Evolutionary conservation across 2,797 vertebrate genomes (phyloP).

Genomic region (Halcyon smyrnensis): DNA sequence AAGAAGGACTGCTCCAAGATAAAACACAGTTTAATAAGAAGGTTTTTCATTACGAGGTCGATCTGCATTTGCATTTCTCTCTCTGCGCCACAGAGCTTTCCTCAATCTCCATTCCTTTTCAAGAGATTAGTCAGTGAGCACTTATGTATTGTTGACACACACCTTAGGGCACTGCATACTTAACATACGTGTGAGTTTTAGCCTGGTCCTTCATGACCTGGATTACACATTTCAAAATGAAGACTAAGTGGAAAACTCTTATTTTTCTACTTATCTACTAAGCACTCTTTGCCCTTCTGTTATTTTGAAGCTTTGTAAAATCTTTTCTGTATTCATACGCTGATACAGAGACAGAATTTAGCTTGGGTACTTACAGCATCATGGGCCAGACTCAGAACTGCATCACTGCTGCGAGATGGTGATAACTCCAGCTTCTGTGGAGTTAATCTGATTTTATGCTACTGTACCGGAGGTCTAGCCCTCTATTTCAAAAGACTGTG

Average conservation of each 20-base stretch:
- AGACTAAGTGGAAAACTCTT: background rate
- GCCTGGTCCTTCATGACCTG: background rate
- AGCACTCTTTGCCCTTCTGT: background rate
- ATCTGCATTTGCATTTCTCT: conserved; percentile 75
- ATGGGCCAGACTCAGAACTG: background rate
- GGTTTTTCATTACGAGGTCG: conserved; percentile 76
- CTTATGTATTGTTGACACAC: conserved; percentile 62
- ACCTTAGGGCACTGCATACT: conserved; percentile 64
- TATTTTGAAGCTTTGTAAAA: conserved; percentile 30
- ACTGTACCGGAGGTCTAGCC: background rate
- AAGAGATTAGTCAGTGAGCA: conserved; percentile 70
- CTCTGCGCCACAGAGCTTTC: conserved; percentile 52
- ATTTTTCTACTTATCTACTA: background rate
- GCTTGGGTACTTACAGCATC: background rate
- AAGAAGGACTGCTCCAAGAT: conserved; percentile 76
- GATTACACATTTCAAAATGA: conserved; percentile 24
- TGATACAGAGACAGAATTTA: background rate
- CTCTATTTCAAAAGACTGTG: background rate
- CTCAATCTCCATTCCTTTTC: conserved; percentile 28
- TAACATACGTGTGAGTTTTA: conserved; percentile 27
- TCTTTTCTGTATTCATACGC: background rate
- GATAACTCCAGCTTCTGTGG: background rate
- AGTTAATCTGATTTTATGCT: conserved; percentile 42
- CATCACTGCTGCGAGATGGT: background rate
- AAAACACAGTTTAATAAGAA: conserved; percentile 81